Evolutionary conservation across 2,797 vertebrate genomes (phyloP).

Genomic region (Crenichthys baileyi): DNA sequence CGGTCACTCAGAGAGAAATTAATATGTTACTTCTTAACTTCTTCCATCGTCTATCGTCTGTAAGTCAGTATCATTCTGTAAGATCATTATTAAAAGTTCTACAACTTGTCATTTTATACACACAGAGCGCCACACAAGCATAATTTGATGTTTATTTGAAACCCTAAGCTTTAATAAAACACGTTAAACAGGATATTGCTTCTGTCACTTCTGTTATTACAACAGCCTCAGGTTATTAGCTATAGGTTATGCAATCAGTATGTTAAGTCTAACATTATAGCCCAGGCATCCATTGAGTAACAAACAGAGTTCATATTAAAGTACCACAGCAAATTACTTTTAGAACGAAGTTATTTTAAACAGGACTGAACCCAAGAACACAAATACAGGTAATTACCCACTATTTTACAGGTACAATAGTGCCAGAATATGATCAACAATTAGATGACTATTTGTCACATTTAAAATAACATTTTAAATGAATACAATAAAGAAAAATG

Average conservation of each 20-base stretch:
- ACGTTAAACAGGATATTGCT: slow-evolving; percentile 7
- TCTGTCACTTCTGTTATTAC: not conserved
- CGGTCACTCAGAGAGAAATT: not conserved
- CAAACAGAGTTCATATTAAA: not conserved
- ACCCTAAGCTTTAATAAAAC: not conserved
- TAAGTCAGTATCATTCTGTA: not conserved
- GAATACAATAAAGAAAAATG: not conserved
- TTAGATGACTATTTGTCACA: not conserved
- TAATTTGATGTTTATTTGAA: not conserved
- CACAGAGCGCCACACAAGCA: not conserved
- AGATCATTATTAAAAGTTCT: slow-evolving; percentile 2
- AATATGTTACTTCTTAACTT: slow-evolving; percentile 9
- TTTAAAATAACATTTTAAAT: not conserved
- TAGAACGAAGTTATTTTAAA: not conserved
- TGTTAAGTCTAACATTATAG: not conserved
- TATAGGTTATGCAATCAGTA: not conserved
- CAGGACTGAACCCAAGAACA: not conserved
- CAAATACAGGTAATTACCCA: not conserved
- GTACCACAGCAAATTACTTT: not conserved
- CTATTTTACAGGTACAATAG: too few species aligned
- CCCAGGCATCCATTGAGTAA: not conserved
- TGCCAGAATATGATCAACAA: not conserved
- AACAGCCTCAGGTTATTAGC: not conserved
- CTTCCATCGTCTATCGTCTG: not conserved
- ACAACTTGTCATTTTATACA: not conserved